Evolutionary conservation across 2,888 invertebrate species (phyloP).

Genomic region (Hydropsyche betteni): DNA sequence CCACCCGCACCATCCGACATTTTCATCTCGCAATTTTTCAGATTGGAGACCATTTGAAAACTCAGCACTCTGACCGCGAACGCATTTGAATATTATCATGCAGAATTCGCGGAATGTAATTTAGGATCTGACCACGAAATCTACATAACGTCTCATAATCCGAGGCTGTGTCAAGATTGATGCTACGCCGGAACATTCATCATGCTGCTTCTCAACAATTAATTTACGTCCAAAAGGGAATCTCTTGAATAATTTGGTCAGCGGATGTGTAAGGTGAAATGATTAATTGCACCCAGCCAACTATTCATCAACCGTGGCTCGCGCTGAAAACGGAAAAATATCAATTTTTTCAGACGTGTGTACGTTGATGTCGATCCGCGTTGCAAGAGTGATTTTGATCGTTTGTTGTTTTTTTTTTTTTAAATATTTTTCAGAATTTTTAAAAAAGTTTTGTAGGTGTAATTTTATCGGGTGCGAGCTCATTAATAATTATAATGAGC

Average conservation of each 20-base stretch:
- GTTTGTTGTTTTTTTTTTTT: too few species aligned
- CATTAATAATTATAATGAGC: constrained; percentile 31
- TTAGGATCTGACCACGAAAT: constrained; percentile 18
- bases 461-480: constrained; percentile 1
- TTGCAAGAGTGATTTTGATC: too few species aligned
- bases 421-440: too few species aligned
- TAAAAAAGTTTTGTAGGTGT: too few species aligned
- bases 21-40: too few species aligned
- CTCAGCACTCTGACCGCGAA: too few species aligned
- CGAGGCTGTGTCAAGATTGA: constrained; percentile 33
- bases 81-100: neutral
- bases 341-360: too few species aligned
- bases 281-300: constrained; percentile 31
- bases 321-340: neutral
- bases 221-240: constrained; percentile 40
- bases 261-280: constrained; percentile 38
- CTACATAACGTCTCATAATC: constrained; percentile 26
- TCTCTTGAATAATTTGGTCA: constrained; percentile 42
- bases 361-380: too few species aligned
- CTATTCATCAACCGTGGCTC: constrained; percentile 13
- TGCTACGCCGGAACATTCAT: constrained; percentile 31
- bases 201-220: constrained; percentile 36
- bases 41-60: too few species aligned
- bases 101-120: constrained; percentile 16
- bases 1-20: too few species aligned